Conservation (phyloP, 2,888 invertebrate species). For the Lycocerus yunnanus region DNA sequence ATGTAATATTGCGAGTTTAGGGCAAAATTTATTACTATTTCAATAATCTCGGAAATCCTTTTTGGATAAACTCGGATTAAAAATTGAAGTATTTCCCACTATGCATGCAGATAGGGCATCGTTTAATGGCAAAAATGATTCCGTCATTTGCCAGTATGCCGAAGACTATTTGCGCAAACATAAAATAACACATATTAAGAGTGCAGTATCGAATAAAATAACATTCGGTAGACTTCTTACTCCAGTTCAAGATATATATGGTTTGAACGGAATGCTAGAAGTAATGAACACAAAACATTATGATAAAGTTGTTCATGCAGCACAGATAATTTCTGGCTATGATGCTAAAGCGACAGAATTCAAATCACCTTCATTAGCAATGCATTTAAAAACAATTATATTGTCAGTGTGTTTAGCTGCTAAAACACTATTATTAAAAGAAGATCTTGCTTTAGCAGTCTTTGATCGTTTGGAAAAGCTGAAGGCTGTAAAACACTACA, state of each 20-base stretch:
- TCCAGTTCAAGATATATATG: conserved; percentile 24
- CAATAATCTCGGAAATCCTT: no score
- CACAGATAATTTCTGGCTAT: conserved; percentile 30
- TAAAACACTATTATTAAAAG: conserved; percentile 27
- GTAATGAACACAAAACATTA: conserved; percentile 12
- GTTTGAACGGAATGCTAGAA: conserved; percentile 8
- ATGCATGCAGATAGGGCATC: no score
- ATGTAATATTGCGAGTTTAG: no score
- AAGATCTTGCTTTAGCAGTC: conserved; percentile 29
- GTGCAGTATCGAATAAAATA: conserved; percentile 35
- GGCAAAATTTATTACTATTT: no score
- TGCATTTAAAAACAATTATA: conserved; percentile 32
- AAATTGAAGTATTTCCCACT: no score
- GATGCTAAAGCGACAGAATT: conserved; percentile 9
- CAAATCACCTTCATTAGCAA: no score
- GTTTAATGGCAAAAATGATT: no score
- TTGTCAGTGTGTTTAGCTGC: conserved; percentile 14
- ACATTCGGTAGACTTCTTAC: conserved; percentile 36
- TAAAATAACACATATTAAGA: conserved; percentile 35
- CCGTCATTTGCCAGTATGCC: conserved; percentile 22
- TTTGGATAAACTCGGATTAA: no score
- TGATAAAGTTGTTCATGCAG: conserved; percentile 11
- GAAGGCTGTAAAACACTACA: conserved; percentile 32
- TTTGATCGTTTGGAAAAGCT: conserved; percentile 18
- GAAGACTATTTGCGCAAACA: conserved; percentile 35